Evolutionary conservation across 2,113 vertebrate species (phyloP).

Genomic region (Tychaedon coryphoeus): DNA sequence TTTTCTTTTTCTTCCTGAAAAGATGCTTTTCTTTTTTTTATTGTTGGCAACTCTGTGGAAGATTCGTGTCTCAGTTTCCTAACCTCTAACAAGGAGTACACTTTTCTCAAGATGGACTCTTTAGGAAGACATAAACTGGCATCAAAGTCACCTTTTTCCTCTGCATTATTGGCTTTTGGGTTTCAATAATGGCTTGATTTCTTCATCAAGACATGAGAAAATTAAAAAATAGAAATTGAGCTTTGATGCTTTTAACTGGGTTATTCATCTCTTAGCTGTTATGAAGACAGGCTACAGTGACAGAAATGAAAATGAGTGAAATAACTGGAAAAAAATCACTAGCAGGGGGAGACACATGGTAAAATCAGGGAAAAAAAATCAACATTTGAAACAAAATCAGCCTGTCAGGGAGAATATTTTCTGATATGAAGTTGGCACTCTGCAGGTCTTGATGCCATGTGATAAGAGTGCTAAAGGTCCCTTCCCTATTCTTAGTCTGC

Average conservation of each 20-base stretch:
- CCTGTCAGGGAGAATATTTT: not conserved
- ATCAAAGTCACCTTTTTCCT: not conserved
- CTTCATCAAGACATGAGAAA: not conserved
- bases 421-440: not conserved
- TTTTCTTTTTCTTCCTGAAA: not conserved
- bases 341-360: not conserved
- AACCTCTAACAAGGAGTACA: not conserved
- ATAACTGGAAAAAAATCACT: not conserved
- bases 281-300: not conserved
- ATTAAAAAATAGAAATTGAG: not conserved
- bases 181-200: not conserved
- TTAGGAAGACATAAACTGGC: not conserved
- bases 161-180: not conserved
- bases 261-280: not conserved
- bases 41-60: not conserved
- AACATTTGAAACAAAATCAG: not conserved
- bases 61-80: not conserved
- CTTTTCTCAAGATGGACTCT: not conserved
- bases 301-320: not conserved
- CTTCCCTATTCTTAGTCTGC: not conserved
- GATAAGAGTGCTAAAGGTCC: not conserved
- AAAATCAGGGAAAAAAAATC: not conserved
- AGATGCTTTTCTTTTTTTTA: not conserved
- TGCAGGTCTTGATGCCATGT: fast-evolving
- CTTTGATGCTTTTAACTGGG: not conserved